phyloP scores from a whole-genome alignment of 2,888 invertebrate species.

The Drosophila longiperda region DNA sequence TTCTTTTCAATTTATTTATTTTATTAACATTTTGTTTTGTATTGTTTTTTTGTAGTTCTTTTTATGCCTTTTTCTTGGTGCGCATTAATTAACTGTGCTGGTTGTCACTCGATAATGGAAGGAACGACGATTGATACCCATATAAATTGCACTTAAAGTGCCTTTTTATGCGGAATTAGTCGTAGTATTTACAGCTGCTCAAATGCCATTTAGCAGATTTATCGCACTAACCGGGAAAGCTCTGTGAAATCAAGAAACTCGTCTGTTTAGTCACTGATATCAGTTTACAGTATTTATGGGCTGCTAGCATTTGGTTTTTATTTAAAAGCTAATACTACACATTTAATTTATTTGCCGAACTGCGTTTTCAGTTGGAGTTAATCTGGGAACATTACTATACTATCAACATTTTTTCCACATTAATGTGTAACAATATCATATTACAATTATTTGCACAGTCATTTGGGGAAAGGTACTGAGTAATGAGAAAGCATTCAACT shows the following conservation, averaged over 20 bases:
- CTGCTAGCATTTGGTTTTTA: constrained; percentile 14
- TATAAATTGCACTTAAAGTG: constrained; percentile 63
- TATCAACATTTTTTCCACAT: not conserved
- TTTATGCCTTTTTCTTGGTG: constrained; percentile 40
- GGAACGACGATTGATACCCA: constrained; percentile 59
- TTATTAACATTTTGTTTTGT: not conserved
- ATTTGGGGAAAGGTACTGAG: not conserved
- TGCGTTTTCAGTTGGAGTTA: constrained; percentile 14
- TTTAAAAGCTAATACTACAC: constrained; percentile 8
- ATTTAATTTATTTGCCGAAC: constrained; percentile 9
- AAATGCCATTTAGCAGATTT: constrained; percentile 55
- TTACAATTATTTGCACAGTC: not conserved
- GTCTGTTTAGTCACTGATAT: constrained; percentile 44
- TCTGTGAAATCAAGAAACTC: constrained; percentile 45
- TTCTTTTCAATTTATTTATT: constrained; percentile 46
- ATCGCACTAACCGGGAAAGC: constrained; percentile 61
- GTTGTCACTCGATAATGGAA: constrained; percentile 51
- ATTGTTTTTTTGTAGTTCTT: constrained; percentile 34
- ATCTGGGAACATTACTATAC: not conserved
- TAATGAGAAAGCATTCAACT: not conserved
- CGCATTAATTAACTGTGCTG: constrained; percentile 64
- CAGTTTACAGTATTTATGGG: constrained; percentile 50
- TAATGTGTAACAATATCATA: not conserved
- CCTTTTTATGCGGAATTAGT: constrained; percentile 66
- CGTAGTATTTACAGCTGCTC: constrained; percentile 22